Evolutionary conservation across 2,888 invertebrate genomes (phyloP), one percentile per base, ranked within the genome.

Genomic region (Hedya salicella): DNA sequence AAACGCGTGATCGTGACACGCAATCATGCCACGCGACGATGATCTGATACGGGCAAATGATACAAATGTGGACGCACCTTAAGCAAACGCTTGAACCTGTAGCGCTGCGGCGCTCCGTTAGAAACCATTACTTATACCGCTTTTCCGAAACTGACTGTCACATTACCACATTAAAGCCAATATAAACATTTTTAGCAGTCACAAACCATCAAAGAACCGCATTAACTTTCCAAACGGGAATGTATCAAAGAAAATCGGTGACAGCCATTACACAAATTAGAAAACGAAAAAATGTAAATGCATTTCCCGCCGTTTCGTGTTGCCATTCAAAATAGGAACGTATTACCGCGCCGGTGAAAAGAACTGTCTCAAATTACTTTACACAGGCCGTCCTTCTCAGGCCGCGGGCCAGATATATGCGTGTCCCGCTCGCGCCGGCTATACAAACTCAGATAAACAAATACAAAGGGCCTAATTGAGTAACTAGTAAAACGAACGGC

Each of bases 391-490:
- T 86, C 85, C 69, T 79, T 75, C 69, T 90, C 80, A 54, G 19
- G 21, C 76, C n/a, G 62, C 36, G 44, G 21, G 9, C 4, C 54
- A 59, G 46, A 46, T 50, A 49, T 84, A 80, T 74, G 52, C 72
- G 67, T 69, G 60, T 88, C 86, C 68, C 79, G 74, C 71, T 90
- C 83, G 39, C 4, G 72, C 68, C 73, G 78, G 82, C 88, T 91
- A 87, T 87, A 90, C 88, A 91, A 92, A 92, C 91, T 91, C 89
- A 89, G 88, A 92, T 92, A 92, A 92, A 92, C 91, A 93, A 91
- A 92, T 88, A 92, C 92, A 92, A 92, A 92, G 91, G 91, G 91
- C 91, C 92, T 93, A 92, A 93, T 93, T 92, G 92, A 92, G 92
- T 93, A 92, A 92, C 91, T 91, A 92, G 92, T 91, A 91, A 89